Conservation (phyloP, 1,140 invertebrate genomes). For the Meloidogyne hapla region DNA sequence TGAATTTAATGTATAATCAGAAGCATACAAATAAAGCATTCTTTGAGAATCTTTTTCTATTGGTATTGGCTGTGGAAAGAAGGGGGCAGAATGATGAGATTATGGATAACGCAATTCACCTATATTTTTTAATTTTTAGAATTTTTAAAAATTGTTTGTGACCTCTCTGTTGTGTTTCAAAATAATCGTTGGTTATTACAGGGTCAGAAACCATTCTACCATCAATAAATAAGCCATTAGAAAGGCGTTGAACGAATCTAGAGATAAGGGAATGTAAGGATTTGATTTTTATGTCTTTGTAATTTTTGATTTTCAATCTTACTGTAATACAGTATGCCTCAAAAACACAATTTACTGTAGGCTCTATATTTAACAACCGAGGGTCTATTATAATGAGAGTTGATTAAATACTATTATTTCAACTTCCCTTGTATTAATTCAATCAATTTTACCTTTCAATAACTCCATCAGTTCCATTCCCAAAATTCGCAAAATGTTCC, state of each 20-base stretch:
- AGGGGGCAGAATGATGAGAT: slow-evolving; percentile 26
- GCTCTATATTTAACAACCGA: too few species aligned
- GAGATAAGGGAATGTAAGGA: not conserved
- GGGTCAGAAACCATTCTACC: slow-evolving; percentile 57
- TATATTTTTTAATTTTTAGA: not conserved
- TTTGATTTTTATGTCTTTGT: too few species aligned
- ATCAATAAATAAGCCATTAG: slow-evolving; percentile 60
- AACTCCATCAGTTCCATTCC: slow-evolving; percentile 42
- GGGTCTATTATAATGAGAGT: too few species aligned
- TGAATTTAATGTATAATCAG: slow-evolving; percentile 62
- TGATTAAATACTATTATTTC: too few species aligned
- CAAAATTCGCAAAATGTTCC: slow-evolving; percentile 53
- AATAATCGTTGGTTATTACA: slow-evolving; percentile 58
- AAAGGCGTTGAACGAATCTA: slow-evolving; percentile 57
- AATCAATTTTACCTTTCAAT: slow-evolving; percentile 49
- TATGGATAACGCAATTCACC: slow-evolving; percentile 57
- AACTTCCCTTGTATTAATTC: too few species aligned
- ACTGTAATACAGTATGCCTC: too few species aligned
- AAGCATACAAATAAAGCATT: slow-evolving; percentile 63
- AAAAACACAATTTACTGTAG: too few species aligned
- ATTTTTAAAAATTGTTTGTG: not conserved
- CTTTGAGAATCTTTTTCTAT: slow-evolving; percentile 50
- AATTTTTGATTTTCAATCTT: too few species aligned
- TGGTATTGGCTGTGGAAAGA: slow-evolving; percentile 53
- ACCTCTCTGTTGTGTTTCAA: slow-evolving; percentile 63